These are phyloP conservation scores for Phytoseiulus persimilis DNA, from an alignment of 2,888 invertebrate genomes.

Conservation along the genomic window DNA sequence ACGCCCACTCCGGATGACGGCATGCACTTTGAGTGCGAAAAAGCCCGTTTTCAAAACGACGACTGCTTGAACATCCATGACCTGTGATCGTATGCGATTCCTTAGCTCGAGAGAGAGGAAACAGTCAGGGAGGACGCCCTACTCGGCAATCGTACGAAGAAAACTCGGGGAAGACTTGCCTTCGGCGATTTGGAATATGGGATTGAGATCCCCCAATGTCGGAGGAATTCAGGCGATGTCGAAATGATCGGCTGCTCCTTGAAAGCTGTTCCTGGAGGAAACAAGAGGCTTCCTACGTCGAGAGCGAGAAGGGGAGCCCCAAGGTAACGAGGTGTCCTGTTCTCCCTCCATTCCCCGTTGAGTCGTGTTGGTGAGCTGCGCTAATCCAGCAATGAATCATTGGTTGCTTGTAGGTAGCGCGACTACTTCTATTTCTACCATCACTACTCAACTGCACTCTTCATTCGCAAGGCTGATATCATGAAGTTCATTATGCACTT, in stretches of 20 bases:
- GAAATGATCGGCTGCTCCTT: background rate
- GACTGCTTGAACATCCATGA: background rate
- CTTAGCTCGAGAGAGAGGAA: background rate
- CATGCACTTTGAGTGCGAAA: background rate
- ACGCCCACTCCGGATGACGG: background rate
- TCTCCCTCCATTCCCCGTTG: background rate
- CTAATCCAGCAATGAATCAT: conserved; percentile 5
- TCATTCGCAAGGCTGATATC: background rate
- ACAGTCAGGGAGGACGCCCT: no score
- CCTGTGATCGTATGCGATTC: background rate
- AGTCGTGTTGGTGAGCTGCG: background rate
- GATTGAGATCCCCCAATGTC: no score
- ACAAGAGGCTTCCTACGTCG: background rate
- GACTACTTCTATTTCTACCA: background rate
- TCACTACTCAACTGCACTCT: background rate
- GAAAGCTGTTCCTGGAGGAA: background rate
- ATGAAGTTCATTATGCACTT: conserved; percentile 5
- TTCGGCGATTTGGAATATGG: no score
- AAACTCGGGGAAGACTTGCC: no score
- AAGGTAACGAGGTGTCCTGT: background rate
- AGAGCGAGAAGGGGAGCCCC: background rate
- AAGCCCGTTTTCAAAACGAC: background rate
- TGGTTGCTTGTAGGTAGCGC: background rate
- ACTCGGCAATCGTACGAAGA: no score
- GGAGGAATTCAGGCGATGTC: background rate